Evolutionary conservation across 2,797 vertebrate genomes (phyloP).

Genomic region (Enteromius afrohamiltoni): DNA sequence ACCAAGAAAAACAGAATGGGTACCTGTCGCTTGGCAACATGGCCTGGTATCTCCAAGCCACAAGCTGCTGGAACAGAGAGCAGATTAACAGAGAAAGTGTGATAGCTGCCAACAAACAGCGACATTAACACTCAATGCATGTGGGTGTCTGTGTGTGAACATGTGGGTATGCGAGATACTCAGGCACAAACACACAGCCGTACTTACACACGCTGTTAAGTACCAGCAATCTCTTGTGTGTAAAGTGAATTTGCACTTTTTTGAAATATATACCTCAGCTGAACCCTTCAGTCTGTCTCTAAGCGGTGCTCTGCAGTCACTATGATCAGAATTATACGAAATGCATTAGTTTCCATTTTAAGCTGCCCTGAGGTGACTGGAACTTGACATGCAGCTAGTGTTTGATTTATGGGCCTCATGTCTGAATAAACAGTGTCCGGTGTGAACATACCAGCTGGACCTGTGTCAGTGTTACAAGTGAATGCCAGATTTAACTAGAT

Average conservation of each 20-base stretch:
- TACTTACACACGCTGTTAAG: constrained; percentile 14
- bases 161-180: constrained; percentile 42
- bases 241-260: constrained; percentile 15
- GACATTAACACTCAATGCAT: constrained; percentile 35
- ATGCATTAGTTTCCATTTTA: constrained; percentile 41
- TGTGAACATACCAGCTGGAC: constrained; percentile 15
- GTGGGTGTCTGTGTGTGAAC: constrained; percentile 31
- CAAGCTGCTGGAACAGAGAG: constrained; percentile 64
- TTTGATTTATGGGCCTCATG: constrained; percentile 41
- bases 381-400: neutral
- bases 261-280: neutral
- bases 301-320: neutral
- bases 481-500: neutral
- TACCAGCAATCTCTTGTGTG: neutral
- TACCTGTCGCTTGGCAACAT: constrained; percentile 81
- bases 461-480: constrained; percentile 13
- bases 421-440: constrained; percentile 15
- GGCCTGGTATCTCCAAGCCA: constrained; percentile 72
- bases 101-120: constrained; percentile 37
- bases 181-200: constrained; percentile 26
- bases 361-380: constrained; percentile 31
- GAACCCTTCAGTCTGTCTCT: constrained; percentile 26
- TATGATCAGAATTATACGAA: constrained; percentile 34
- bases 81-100: constrained; percentile 44
- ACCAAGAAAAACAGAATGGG: constrained; percentile 74